Conservation (phyloP, 2,113 vertebrate species). For the Dascyllus trimaculatus region DNA sequence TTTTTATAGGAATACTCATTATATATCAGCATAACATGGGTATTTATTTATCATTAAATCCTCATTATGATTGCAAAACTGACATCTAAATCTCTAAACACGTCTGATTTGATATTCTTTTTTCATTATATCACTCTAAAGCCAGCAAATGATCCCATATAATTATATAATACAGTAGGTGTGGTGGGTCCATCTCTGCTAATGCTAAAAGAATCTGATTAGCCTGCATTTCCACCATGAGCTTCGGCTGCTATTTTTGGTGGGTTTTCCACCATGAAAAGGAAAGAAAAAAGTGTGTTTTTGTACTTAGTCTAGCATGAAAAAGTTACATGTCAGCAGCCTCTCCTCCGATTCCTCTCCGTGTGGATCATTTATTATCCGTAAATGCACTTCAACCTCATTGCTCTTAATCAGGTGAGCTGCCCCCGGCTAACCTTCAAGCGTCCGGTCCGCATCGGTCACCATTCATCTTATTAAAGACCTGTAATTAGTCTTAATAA, state of each 20-base stretch:
- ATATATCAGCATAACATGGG: neutral
- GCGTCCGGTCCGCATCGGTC: constrained; percentile 2
- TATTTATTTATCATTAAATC: neutral
- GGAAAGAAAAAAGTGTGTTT: constrained; percentile 8
- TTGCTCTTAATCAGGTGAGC: constrained; percentile 40
- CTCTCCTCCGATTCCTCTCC: neutral
- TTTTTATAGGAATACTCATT: neutral
- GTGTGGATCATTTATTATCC: constrained; percentile 12
- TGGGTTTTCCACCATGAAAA: constrained; percentile 26
- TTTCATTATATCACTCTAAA: constrained; percentile 5
- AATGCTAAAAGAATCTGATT: constrained; percentile 42
- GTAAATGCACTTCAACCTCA: constrained; percentile 27
- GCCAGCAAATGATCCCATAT: constrained; percentile 4
- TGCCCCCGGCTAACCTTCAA: constrained; percentile 27
- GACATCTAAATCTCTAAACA: neutral
- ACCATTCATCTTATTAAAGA: constrained; percentile 27
- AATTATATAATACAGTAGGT: too few relatives aligned
- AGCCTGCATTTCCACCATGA: constrained; percentile 49
- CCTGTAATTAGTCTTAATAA: constrained; percentile 43
- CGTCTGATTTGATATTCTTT: neutral
- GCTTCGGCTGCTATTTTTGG: constrained; percentile 25
- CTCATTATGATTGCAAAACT: neutral
- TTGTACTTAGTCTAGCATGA: neutral
- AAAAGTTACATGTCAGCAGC: constrained; percentile 19
- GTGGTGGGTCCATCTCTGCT: neutral